Evolutionary conservation across 2,888 invertebrate genomes (phyloP), one percentile per base, ranked within the genome.

Genomic region (Diogma glabrata): DNA sequence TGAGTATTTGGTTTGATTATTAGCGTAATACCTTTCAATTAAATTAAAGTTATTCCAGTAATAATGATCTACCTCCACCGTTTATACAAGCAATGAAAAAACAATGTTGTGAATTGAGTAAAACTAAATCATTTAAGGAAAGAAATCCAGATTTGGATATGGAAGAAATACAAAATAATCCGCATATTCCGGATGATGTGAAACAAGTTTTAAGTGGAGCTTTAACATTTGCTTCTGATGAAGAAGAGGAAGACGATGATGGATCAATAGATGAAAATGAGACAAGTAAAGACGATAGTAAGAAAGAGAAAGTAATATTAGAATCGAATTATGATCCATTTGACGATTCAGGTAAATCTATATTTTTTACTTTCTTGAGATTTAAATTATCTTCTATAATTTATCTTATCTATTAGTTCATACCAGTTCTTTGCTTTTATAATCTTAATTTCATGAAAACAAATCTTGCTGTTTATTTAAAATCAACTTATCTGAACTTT

Each of bases 81-180:
- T 58, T 62, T 57, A 53, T 63, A 49, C 59, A 63, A 55, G 65
- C 68, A 63, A 67, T 70, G 68, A 69, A 67, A 55, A 69, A 69
- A 58, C 67, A 68, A 56, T 70, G 69, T 38, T 69, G 67, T 59
- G 51, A 52, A 24, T 64, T 67, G 24, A 64, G 63, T 51, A 67
- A 66, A 59, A 64, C 67, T 50, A 69, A 69, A 60, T 66, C 68
- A 28, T 70, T 70, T 40, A 69, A 68, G 54, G 69, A 70, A 54
- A 64, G 70, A 14, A 70, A 70, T 63, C 70, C 70, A 4, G 70
- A 70, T 56, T 60, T 70, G 52, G 67, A 70, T 56, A 60, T 70
- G 57, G 67, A 70, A 55, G 70, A 69, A 59, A 70, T 70, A 53
- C 66, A 67, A 55, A 64, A 65, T 53, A 70, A 70, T 63, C 70